Conservation (phyloP, 2,888 invertebrate genomes). For the Trachelus stipa region DNA sequence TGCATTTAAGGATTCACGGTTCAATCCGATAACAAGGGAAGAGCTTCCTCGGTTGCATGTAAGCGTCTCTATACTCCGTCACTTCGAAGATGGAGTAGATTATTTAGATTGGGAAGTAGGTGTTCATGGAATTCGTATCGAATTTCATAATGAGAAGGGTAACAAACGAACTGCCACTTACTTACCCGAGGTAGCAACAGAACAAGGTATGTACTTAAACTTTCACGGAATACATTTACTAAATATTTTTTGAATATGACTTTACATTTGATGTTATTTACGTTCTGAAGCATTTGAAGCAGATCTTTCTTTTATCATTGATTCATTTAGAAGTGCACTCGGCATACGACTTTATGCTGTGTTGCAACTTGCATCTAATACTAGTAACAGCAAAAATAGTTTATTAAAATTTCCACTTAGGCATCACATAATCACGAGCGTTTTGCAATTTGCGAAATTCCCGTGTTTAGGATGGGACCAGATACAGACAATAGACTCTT, state of each 20-base stretch:
- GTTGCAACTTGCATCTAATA: neutral
- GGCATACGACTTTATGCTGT: neutral
- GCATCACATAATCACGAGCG: constrained; percentile 3
- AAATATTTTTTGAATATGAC: neutral
- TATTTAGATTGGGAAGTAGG: constrained; percentile 98
- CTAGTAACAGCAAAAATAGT: neutral
- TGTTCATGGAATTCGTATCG: constrained; percentile 97
- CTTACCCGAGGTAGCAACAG: constrained; percentile 96
- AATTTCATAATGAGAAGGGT: constrained; percentile 94
- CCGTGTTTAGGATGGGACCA: constrained; percentile 92
- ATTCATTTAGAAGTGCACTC: neutral
- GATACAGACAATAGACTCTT: constrained; percentile 96
- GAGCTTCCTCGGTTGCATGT: constrained; percentile 94
- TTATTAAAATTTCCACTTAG: neutral
- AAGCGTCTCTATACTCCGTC: constrained; percentile 94
- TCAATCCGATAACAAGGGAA: constrained; percentile 93
- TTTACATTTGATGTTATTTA: neutral
- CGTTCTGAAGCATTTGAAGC: neutral
- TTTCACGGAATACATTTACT: neutral
- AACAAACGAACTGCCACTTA: constrained; percentile 97
- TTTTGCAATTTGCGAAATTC: constrained; percentile 16
- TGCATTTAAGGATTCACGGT: constrained; percentile 97
- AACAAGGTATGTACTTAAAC: constrained; percentile 81
- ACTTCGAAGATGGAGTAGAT: constrained; percentile 96
- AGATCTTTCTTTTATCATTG: neutral